Evolutionary conservation across 2,797 vertebrate species (phyloP).

Genomic region (Phoeniculus purpureus): DNA sequence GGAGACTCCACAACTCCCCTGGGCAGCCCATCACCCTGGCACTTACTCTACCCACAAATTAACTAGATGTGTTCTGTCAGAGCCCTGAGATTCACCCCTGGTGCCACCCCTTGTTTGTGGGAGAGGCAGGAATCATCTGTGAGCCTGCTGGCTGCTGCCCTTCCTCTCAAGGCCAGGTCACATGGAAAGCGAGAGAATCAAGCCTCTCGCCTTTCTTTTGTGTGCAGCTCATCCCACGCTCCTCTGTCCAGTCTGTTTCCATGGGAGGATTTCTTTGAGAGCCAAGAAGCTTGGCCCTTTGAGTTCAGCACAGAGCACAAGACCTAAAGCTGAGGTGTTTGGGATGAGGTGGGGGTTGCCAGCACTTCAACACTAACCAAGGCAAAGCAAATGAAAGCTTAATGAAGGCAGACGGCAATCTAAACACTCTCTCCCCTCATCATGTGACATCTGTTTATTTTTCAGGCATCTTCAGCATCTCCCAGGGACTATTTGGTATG

Average conservation of each 20-base stretch:
- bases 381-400: conserved; percentile 7
- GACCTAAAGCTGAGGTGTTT: neutral
- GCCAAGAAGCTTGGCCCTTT: neutral
- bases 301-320: neutral
- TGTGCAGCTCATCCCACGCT: neutral
- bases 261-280: neutral
- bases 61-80: neutral
- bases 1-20: too few species aligned
- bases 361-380: neutral
- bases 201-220: neutral
- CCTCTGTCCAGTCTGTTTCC: neutral
- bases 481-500: neutral
- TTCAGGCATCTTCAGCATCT: neutral
- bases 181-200: neutral
- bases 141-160: neutral
- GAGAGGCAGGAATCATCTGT: neutral
- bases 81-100: neutral
- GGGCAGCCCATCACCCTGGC: neutral
- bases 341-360: neutral
- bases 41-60: neutral
- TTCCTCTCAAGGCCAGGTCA: neutral
- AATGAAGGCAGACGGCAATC: neutral
- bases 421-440: neutral
- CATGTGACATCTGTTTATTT: conserved; percentile 8
- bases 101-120: neutral